These are phyloP conservation scores for Ivindomyrus marchei DNA, from an alignment of 2,113 vertebrate genomes.

Conservation along the genomic window DNA sequence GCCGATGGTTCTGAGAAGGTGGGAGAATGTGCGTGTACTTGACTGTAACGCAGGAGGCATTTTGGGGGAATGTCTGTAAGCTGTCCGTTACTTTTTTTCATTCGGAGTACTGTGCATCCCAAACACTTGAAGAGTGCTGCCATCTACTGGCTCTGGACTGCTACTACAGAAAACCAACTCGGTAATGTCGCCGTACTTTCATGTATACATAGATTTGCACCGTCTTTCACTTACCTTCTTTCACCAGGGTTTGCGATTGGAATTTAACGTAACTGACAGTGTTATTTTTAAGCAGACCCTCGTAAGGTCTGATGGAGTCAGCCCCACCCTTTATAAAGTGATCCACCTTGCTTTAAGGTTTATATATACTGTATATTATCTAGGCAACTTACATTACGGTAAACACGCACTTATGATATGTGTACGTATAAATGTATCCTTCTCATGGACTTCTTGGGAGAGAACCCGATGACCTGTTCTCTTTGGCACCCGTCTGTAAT, in stretches of 20 bases:
- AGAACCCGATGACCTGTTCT: constrained; percentile 75
- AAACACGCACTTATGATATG: constrained; percentile 57
- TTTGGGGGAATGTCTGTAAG: not conserved
- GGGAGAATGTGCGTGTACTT: not conserved
- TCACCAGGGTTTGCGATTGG: not conserved
- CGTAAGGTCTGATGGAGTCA: not conserved
- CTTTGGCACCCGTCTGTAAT: constrained; percentile 81
- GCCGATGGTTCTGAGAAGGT: not conserved
- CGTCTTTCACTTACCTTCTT: not conserved
- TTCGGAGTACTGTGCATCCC: not conserved
- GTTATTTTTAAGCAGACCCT: not conserved
- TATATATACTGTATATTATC: constrained; percentile 35
- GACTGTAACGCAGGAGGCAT: not conserved
- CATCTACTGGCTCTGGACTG: not conserved
- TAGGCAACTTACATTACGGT: constrained; percentile 51
- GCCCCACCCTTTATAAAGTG: not conserved
- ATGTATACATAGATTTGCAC: not conserved
- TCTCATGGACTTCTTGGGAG: constrained; percentile 81
- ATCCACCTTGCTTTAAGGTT: not conserved
- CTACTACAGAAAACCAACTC: not conserved
- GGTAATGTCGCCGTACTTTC: not conserved
- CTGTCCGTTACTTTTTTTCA: not conserved
- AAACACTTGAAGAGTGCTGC: not conserved
- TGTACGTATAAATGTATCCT: constrained; percentile 72
- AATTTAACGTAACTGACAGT: not conserved